Evolutionary conservation across 2,797 vertebrate genomes (phyloP).

Genomic region (Lacerta bilineata): DNA sequence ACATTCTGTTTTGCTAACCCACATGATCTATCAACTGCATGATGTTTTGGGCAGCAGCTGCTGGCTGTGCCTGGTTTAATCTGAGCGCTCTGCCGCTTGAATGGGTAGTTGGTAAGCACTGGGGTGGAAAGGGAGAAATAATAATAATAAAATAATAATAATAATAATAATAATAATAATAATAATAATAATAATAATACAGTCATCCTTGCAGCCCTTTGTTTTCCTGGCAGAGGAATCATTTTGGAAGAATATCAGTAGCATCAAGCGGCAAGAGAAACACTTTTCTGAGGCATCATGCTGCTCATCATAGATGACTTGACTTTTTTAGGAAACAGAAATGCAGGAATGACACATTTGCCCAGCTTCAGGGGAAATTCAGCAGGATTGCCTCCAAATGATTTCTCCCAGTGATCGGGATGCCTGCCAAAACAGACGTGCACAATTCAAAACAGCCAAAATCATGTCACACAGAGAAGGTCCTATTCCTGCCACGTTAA

Average conservation of each 20-base stretch:
- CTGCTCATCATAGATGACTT: conserved; percentile 25
- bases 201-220: not conserved
- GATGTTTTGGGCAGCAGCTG: not conserved
- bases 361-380: conserved; percentile 11
- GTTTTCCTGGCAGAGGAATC: conserved; percentile 10
- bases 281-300: not conserved
- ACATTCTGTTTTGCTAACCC: not conserved
- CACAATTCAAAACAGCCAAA: conserved; percentile 29
- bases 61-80: conserved; percentile 20
- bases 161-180: no score
- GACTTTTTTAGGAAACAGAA: conserved; percentile 25
- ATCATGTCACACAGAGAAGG: conserved; percentile 17
- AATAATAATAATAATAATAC: not conserved
- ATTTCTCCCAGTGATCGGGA: conserved; percentile 37
- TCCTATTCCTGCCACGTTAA: not conserved
- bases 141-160: not conserved
- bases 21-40: not conserved
- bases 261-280: fast-evolving
- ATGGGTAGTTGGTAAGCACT: conserved; percentile 18
- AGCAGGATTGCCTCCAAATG: conserved; percentile 12
- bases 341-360: conserved; percentile 18
- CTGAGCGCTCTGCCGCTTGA: not conserved
- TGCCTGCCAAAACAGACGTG: conserved; percentile 25
- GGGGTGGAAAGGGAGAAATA: not conserved
- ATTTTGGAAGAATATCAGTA: conserved; percentile 20